Conservation (phyloP, 2,888 invertebrate species). For the Sarcophaga caerulescens region DNA sequence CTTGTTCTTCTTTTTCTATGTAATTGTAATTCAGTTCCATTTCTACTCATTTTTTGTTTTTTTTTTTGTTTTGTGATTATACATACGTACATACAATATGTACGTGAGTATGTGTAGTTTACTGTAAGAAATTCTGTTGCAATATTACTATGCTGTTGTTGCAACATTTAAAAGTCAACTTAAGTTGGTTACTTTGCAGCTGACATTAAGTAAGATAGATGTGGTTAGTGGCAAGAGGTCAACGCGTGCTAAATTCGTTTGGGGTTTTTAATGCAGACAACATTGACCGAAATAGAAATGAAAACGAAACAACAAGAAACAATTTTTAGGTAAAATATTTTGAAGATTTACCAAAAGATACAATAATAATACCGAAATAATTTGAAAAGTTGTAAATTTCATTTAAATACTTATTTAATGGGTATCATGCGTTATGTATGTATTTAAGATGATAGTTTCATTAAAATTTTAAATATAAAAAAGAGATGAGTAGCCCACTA, state of each 20-base stretch:
- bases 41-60: not conserved
- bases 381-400: not conserved
- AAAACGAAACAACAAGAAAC: slow-evolving; percentile 25
- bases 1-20: not conserved
- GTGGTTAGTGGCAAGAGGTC: slow-evolving; percentile 62
- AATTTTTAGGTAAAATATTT: slow-evolving; percentile 22
- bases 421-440: not conserved
- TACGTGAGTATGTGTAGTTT: not conserved
- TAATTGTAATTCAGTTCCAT: slow-evolving; percentile 7
- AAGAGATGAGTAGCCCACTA: too few species aligned
- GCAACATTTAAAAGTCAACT: slow-evolving; percentile 63
- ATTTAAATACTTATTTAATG: not conserved
- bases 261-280: slow-evolving; percentile 57
- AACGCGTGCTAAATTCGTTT: slow-evolving; percentile 63
- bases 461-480: too few species aligned
- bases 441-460: not conserved
- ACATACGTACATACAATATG: not conserved
- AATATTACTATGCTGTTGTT: slow-evolving; percentile 29
- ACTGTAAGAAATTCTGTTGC: slow-evolving; percentile 16
- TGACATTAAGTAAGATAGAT: slow-evolving; percentile 67
- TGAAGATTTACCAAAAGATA: not conserved
- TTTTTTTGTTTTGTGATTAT: not conserved
- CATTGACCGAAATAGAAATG: slow-evolving; percentile 51
- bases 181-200: slow-evolving; percentile 51
- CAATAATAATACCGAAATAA: not conserved